phyloP scores from a whole-genome alignment of 2,113 vertebrate genomes.

The Bagarius yarrelli region DNA sequence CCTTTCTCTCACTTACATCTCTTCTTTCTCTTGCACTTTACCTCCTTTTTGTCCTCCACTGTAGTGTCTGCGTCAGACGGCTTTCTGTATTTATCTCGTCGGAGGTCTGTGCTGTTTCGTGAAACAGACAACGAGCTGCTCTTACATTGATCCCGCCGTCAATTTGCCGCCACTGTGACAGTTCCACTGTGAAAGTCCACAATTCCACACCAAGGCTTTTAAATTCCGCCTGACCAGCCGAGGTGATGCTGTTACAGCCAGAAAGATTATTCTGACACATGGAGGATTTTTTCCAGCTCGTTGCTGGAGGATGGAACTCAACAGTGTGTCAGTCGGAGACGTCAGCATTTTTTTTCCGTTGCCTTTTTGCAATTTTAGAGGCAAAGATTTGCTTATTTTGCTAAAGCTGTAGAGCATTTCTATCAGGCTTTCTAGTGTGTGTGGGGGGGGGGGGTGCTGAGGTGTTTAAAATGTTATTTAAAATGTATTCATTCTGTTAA shows the following conservation, averaged over 20 bases:
- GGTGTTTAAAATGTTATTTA: no score
- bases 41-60: background rate
- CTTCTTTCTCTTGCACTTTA: background rate
- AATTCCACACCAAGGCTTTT: conserved; percentile 32
- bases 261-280: conserved; percentile 32
- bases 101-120: conserved; percentile 1
- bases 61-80: background rate
- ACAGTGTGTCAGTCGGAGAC: conserved; percentile 22
- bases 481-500: background rate
- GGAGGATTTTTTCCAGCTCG: conserved; percentile 20
- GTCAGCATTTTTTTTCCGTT: conserved; percentile 32
- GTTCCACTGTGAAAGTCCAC: conserved; percentile 31
- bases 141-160: conserved; percentile 12
- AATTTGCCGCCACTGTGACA: conserved; percentile 35
- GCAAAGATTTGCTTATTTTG: conserved; percentile 30
- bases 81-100: conserved; percentile 29
- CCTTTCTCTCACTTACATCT: background rate
- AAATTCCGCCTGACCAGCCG: conserved; percentile 24
- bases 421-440: background rate
- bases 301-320: background rate
- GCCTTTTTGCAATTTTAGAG: conserved; percentile 10
- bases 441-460: background rate
- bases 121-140: conserved; percentile 27
- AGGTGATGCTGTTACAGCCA: conserved; percentile 29
- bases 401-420: background rate